Base-by-base conservation (phyloP, 2,797 vertebrate species). In the Nothura maculosa region DNA sequence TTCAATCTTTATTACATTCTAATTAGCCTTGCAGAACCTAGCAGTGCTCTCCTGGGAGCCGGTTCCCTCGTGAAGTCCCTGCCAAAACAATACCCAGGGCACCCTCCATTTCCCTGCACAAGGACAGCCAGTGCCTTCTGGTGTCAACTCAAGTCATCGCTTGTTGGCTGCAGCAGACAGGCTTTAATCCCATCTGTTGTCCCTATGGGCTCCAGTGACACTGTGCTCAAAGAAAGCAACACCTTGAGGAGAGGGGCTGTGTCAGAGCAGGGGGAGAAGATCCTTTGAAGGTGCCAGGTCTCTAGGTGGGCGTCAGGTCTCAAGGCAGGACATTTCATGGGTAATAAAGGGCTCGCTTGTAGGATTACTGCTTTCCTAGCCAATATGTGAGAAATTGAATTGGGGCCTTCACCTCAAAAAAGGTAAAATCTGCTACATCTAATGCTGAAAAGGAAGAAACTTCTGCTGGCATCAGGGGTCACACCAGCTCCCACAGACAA, bases 331-430 rank as follows among this genome's bases (percentile, higher is more conserved):
- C 17, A 22, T 14, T 45, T 48, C 78, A 40, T 34, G 43, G 50
- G 2, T 20, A 48, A 21, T 2, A 14, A 30, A 12, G 30, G 22
- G 45, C 3, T n/a, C 9, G 40, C 3, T 0, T 20, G 17, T 12
- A 77, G 69, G 66, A 52, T 54, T 72, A 14, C 11, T 27, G 54
- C 20, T 25, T 79, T 72, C 58, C 62, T 21, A 34, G 28, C 40
- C 42, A 75, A 22, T 0, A 5, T 2, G 27, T 4, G 13, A 27
- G 43, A 57, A 85, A 72, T 20, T 8, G 4, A 70, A 48, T 22
- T 8, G 25, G n/a, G 55, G 68, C 18, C 27, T 32, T 45, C 27
- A 48, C 67, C 42, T 38, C 34, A 43, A 32, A 12, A 45, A 80
- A 82, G 54, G 24, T 6, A 48, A 57, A 87, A 81, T 4, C 48